These are phyloP conservation scores for Amphiprion ocellaris DNA, from an alignment of 2,113 vertebrate genomes.

Conservation along the genomic window DNA sequence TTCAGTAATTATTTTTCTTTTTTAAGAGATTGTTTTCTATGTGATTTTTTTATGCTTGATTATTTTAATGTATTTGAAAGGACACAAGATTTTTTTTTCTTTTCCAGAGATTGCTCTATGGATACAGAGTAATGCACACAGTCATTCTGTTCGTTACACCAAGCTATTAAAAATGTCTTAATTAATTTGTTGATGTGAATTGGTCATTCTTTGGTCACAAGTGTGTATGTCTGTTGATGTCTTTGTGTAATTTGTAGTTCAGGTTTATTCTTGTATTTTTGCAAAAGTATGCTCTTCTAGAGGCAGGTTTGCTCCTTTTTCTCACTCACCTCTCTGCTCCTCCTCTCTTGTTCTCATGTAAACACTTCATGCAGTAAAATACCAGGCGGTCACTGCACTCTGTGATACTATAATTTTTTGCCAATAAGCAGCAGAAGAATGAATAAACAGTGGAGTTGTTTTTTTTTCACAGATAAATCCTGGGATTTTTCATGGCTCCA, in stretches of 20 bases:
- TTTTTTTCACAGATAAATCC: slow-evolving; percentile 63
- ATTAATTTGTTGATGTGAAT: slow-evolving; percentile 38
- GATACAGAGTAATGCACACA: slow-evolving; percentile 75
- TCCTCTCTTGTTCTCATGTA: slow-evolving; percentile 20
- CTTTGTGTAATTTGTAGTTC: background rate
- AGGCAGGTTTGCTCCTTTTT: background rate
- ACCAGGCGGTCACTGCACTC: slow-evolving; percentile 29
- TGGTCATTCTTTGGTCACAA: slow-evolving; percentile 23
- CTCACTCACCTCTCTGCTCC: background rate
- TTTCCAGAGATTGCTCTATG: slow-evolving; percentile 56
- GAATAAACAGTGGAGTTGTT: slow-evolving; percentile 56
- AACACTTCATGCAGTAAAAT: slow-evolving; percentile 46
- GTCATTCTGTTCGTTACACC: slow-evolving; percentile 66
- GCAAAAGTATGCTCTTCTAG: slow-evolving; percentile 38
- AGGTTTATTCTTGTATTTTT: slow-evolving; percentile 12
- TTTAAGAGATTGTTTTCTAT: slow-evolving; percentile 76
- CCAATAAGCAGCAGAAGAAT: slow-evolving; percentile 48
- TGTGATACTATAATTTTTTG: slow-evolving; percentile 21
- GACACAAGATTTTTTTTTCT: slow-evolving; percentile 45
- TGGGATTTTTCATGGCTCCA: slow-evolving; percentile 35
- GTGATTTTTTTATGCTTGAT: slow-evolving; percentile 79
- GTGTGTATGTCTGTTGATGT: background rate
- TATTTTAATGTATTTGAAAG: slow-evolving; percentile 81
- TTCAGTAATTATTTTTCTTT: slow-evolving; percentile 34
- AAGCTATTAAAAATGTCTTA: slow-evolving; percentile 82